These are phyloP conservation scores for Physella acuta DNA, from an alignment of 1,140 invertebrate species.

Conservation along the genomic window DNA sequence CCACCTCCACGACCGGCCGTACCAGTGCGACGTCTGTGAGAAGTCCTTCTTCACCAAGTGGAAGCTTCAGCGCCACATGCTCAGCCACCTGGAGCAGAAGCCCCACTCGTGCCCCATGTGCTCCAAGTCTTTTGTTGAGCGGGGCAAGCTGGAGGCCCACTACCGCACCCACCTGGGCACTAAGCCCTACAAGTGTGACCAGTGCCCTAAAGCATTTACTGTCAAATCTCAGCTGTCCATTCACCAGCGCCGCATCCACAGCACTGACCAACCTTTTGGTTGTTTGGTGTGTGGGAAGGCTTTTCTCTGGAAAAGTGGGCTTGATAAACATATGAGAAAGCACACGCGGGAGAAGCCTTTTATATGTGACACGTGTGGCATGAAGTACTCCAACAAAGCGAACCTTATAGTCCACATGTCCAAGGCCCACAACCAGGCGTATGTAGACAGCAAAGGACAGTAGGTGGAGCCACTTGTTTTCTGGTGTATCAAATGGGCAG, in stretches of 20 bases:
- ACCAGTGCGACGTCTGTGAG: conserved; percentile 26
- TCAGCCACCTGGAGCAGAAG: conserved; percentile 24
- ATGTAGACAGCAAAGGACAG: conserved; percentile 9
- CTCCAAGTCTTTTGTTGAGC: conserved; percentile 19
- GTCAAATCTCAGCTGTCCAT: conserved; percentile 22
- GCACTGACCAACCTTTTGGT: conserved; percentile 25
- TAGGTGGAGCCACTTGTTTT: no score
- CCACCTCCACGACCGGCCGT: conserved; percentile 23
- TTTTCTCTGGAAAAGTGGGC: conserved; percentile 21
- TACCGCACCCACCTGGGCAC: conserved; percentile 26
- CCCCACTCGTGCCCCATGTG: conserved; percentile 25
- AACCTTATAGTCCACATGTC: conserved; percentile 23
- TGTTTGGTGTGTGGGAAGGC: conserved; percentile 25
- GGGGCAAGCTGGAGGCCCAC: conserved; percentile 24
- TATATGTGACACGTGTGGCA: conserved; percentile 23
- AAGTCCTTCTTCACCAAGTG: conserved; percentile 25
- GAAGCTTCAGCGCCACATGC: conserved; percentile 24
- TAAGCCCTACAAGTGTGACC: conserved; percentile 23
- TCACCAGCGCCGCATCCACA: conserved; percentile 24
- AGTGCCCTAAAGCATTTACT: conserved; percentile 27
- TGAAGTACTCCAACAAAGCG: conserved; percentile 23
- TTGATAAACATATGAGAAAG: conserved; percentile 36
- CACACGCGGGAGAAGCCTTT: conserved; percentile 39
- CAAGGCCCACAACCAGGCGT: conserved; percentile 18
- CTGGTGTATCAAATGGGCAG: no score